These are phyloP conservation scores for Microcebus murinus DNA, from an alignment of 2,113 vertebrate species.

Conservation along the genomic window DNA sequence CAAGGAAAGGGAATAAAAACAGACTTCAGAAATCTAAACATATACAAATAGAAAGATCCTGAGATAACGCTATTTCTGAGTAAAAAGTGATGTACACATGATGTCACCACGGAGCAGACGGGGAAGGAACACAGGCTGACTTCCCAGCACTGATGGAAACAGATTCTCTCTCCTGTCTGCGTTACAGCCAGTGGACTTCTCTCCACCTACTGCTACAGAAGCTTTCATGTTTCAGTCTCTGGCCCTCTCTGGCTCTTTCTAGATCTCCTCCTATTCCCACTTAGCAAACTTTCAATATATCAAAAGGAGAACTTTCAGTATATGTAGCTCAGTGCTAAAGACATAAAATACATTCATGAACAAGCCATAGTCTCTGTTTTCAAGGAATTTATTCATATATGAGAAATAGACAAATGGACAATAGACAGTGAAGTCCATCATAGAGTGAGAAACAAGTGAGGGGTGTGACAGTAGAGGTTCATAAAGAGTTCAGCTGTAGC, in stretches of 20 bases:
- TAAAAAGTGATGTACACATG: background rate
- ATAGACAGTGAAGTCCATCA: background rate
- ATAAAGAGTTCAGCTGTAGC: background rate
- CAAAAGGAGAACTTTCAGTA: background rate
- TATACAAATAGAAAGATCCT: background rate
- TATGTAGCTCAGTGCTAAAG: background rate
- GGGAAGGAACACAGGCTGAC: too few relatives aligned
- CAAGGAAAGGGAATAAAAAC: background rate
- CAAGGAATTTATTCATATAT: background rate
- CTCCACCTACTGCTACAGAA: background rate
- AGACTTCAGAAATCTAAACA: background rate
- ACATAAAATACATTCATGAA: background rate
- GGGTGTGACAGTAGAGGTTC: background rate
- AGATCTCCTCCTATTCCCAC: background rate
- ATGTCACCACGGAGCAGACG: background rate
- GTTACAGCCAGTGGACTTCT: background rate
- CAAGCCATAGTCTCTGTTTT: background rate
- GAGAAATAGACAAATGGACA: background rate
- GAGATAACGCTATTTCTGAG: background rate
- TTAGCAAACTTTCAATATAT: background rate
- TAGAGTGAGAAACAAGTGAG: background rate
- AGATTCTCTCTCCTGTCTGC: background rate
- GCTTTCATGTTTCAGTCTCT: background rate
- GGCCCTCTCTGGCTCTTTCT: background rate
- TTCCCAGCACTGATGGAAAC: background rate